Percentiles rank a stretch among this genome's conserved stretches.
phyloP scores from a whole-genome alignment of 2,797 vertebrate genomes.

The Sebastes melanostomus region DNA sequence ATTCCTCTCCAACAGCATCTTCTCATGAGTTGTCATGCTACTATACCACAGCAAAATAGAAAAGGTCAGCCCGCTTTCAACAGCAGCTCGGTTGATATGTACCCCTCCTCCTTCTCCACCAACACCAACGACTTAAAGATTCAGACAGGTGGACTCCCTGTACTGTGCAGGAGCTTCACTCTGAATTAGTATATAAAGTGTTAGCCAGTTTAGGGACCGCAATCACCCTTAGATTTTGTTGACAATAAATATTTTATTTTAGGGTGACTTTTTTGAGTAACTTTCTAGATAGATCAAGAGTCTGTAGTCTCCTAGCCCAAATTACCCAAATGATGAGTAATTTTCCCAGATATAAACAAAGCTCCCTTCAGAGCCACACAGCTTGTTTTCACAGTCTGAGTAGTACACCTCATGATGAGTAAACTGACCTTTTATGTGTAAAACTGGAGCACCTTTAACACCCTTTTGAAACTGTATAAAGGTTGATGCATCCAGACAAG shows the following conservation, averaged over 20 bases:
- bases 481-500: neutral
- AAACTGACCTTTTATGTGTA: neutral
- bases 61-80: conserved; percentile 33
- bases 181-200: neutral
- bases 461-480: neutral
- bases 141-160: neutral
- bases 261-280: neutral
- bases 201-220: too few species aligned
- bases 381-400: neutral
- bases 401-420: neutral
- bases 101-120: neutral
- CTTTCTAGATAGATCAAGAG: neutral
- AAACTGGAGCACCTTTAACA: neutral
- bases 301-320: neutral
- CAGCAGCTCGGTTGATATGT: neutral
- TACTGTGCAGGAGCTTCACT: neutral
- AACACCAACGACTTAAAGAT: too few species aligned
- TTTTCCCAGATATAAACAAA: neutral
- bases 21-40: conserved; percentile 8
- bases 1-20: neutral
- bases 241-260: too few species aligned
- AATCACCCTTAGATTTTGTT: too few species aligned
- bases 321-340: neutral
- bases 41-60: neutral
- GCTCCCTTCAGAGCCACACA: neutral